Conservation (phyloP, 2,888 invertebrate genomes). For the Drosophila prolongata region DNA sequence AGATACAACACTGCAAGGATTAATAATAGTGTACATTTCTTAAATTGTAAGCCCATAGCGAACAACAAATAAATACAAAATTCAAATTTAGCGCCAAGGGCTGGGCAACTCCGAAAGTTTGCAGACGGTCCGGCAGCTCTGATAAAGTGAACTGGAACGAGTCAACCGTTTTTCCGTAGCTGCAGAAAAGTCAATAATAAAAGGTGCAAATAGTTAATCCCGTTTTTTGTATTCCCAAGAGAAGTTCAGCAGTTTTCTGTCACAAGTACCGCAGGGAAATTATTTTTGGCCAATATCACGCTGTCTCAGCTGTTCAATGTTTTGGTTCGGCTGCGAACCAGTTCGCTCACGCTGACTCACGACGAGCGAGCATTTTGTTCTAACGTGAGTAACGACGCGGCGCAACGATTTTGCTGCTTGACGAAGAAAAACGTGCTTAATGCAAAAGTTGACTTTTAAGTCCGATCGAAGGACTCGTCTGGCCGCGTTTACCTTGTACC, state of each 20-base stretch:
- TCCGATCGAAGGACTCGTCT: constrained; percentile 12
- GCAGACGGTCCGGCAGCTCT: neutral
- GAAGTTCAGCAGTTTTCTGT: neutral
- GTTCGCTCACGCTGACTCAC: constrained; percentile 20
- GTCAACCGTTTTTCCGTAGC: neutral
- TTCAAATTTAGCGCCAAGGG: constrained; percentile 3
- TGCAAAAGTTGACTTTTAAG: constrained; percentile 5
- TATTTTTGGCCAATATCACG: too few species aligned
- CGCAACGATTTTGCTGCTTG: constrained; percentile 11
- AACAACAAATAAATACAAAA: constrained; percentile 51
- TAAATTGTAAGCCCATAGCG: constrained; percentile 33
- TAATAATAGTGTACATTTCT: constrained; percentile 48
- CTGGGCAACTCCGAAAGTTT: neutral
- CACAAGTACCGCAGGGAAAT: neutral
- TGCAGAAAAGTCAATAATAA: neutral
- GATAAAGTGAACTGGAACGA: neutral
- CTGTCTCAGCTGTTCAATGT: constrained; percentile 60
- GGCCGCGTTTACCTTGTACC: constrained; percentile 2
- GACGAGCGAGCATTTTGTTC: constrained; percentile 21
- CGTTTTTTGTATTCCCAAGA: too few species aligned
- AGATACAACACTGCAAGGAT: constrained; percentile 19
- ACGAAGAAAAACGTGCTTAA: constrained; percentile 61
- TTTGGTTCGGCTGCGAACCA: constrained; percentile 44
- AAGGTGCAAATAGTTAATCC: neutral
- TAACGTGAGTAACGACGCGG: constrained; percentile 25